phyloP scores from a whole-genome alignment of 2,113 vertebrate genomes.

The Rattus rattus region DNA sequence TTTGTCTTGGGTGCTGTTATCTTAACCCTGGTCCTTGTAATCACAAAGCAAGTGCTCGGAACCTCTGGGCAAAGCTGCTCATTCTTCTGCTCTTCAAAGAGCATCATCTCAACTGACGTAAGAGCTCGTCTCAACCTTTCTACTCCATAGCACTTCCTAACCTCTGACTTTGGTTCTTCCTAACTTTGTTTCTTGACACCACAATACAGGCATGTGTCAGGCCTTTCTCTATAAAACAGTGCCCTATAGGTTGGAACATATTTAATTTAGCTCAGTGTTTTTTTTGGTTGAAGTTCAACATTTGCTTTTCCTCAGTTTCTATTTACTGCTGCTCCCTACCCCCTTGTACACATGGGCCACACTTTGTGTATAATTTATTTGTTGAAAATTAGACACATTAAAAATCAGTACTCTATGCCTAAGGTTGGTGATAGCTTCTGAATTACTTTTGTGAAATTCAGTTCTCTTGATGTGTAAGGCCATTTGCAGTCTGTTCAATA shows the following conservation, averaged over 20 bases:
- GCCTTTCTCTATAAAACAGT: neutral
- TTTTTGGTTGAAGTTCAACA: neutral
- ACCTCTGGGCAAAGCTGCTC: neutral
- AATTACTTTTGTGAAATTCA: neutral
- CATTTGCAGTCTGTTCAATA: neutral
- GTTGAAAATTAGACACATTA: constrained; percentile 18
- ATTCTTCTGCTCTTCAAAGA: neutral
- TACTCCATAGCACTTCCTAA: neutral
- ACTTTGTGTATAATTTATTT: neutral
- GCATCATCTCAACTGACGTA: neutral
- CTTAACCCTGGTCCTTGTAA: neutral
- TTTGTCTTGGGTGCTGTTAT: neutral
- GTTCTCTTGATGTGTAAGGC: neutral
- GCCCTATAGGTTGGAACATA: neutral
- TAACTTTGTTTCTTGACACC: neutral
- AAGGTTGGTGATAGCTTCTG: neutral
- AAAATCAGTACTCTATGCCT: neutral
- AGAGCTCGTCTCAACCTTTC: neutral
- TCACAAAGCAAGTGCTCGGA: neutral
- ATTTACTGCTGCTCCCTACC: neutral
- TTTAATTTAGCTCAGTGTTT: neutral
- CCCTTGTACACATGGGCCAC: neutral
- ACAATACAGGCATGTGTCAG: neutral
- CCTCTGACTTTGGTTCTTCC: neutral
- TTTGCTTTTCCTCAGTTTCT: neutral